A percentile compares a stretch with the other conserved stretches of the same genome.
phyloP scores from a whole-genome alignment of 2,888 invertebrate species.

The Trachelus stipa region DNA sequence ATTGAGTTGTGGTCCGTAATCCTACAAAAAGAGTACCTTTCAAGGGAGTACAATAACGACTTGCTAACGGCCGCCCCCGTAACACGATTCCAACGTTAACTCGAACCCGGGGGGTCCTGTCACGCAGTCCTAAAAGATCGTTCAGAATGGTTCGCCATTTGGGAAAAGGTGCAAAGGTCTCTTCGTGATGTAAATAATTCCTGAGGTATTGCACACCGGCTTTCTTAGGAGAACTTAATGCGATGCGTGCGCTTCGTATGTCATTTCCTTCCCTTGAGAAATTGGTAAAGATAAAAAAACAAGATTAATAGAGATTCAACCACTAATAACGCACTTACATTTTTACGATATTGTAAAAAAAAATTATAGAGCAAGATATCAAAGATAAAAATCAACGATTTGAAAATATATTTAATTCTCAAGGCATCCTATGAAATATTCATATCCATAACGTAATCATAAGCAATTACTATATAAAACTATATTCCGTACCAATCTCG shows the following conservation, averaged over 20 bases:
- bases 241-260: neutral
- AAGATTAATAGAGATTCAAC: neutral
- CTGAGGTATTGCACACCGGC: neutral
- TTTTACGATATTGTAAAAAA: neutral
- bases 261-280: neutral
- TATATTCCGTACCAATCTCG: neutral
- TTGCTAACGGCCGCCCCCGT: slow-evolving; percentile 21
- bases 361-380: neutral
- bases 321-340: neutral
- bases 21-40: slow-evolving; percentile 14
- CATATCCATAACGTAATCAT: neutral
- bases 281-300: neutral
- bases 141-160: neutral
- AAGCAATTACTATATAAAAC: neutral
- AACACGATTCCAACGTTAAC: slow-evolving; percentile 14
- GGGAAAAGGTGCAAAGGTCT: neutral
- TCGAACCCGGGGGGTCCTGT: slow-evolving; percentile 8
- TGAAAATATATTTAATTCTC: neutral
- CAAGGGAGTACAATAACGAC: slow-evolving; percentile 10
- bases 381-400: too few relatives aligned
- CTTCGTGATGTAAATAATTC: neutral
- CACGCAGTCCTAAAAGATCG: neutral
- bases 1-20: slow-evolving; percentile 25
- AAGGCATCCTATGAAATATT: neutral
- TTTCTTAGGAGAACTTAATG: neutral